Percentiles rank a stretch among this genome's conserved stretches.
Conservation (phyloP, 2,888 invertebrate species). For the Xanthia togata region DNA sequence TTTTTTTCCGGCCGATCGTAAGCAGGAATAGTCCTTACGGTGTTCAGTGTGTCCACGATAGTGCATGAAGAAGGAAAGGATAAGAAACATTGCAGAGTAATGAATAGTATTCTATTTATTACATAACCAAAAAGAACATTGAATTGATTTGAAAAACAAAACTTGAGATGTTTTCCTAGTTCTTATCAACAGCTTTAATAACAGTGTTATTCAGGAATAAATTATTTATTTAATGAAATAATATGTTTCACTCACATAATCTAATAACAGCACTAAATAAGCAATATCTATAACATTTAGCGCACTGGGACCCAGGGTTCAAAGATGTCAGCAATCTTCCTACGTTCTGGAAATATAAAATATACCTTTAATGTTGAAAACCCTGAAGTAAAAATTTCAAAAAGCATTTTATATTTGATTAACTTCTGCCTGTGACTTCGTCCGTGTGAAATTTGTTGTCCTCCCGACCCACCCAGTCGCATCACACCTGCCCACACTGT, state of each 20-base stretch:
- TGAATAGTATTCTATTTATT: constrained; percentile 43
- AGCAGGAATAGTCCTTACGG: no score
- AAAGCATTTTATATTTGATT: neutral
- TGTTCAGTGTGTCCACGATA: no score
- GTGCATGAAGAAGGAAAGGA: neutral
- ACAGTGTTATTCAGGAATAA: constrained; percentile 54
- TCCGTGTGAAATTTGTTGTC: no score
- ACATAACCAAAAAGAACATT: constrained; percentile 22
- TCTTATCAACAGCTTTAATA: constrained; percentile 23
- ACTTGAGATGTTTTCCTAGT: neutral
- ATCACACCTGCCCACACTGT: no score
- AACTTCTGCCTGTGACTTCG: neutral
- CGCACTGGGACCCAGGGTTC: constrained; percentile 93
- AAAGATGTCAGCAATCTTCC: constrained; percentile 91
- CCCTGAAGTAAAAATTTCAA: neutral
- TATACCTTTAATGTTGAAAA: neutral
- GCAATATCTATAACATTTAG: constrained; percentile 77
- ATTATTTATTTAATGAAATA: constrained; percentile 58
- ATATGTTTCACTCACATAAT: constrained; percentile 46
- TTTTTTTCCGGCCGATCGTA: no score
- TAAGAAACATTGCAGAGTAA: constrained; percentile 11
- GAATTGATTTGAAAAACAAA: neutral
- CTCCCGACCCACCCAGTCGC: no score
- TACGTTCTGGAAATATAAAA: constrained; percentile 88
- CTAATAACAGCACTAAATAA: constrained; percentile 54